Base-by-base conservation (phyloP, 2,888 invertebrate genomes). In the Callyntrura guangdongensis region DNA sequence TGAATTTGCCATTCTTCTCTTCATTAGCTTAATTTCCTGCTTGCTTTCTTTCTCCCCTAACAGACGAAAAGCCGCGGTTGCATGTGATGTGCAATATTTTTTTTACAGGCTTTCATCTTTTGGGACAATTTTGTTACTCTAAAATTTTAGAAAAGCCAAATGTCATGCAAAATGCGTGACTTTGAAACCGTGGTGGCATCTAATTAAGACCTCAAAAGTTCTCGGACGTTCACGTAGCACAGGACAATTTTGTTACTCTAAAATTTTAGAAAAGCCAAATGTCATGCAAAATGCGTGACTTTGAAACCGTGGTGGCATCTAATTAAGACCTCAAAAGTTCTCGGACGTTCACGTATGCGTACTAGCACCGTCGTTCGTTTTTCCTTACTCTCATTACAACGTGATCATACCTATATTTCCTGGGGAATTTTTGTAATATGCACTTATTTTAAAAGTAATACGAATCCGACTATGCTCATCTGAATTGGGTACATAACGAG, bases 261-360 rank as follows among this genome's bases (percentile, higher is more conserved):
- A 83, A n/a, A n/a, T n/a, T n/a, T n/a, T n/a, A n/a, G 2, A 77
- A 83, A 79, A 90, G 89, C 85, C 89, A 90, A 90, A 90, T 90
- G 89, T 85, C 89, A 90, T 79, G 69, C 11, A 20, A 27, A 79
- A 69, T 64, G 79, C 89, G 89, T 90, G 89, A 90, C 89, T 74
- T 61, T 77, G 53, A 72, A 82, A 82, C 82, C 88, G 83, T 74
- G 61, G 72, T 82, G 47, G 69, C 45, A 36, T 49, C 88, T 89
- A 82, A 89, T 89, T 89, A 82, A 83, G 82, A 72, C 59, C 88
- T 88, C 82, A 56, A 87, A 53, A 22, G 14, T 77, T 86, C 27
- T 74, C 59, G 36, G 56, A 74, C 45, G 45, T 67, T 53, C 25
- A 49, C 67, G 45, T 36, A 47, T 47, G 5, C 27, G 14, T 17